Percentiles rank a stretch among this genome's conserved stretches.
Evolutionary conservation across 2,888 invertebrate genomes (phyloP).

Genomic region (Troides helena): DNA sequence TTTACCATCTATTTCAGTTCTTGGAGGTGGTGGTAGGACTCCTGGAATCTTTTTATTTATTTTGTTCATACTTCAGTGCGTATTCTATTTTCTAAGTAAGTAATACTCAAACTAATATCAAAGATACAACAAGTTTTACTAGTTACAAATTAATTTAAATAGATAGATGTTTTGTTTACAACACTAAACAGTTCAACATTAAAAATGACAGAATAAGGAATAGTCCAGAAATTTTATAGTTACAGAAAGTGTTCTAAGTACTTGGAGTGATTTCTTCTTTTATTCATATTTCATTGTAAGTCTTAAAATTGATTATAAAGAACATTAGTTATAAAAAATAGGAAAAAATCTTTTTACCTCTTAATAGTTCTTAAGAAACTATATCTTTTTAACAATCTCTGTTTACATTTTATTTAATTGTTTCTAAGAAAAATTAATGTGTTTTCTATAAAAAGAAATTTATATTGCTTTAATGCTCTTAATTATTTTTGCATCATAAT

Average conservation of each 20-base stretch:
- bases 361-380: no score
- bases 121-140: not conserved
- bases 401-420: no score
- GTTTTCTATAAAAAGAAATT: no score
- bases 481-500: not conserved
- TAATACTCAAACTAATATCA: not conserved
- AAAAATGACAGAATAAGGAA: not conserved
- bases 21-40: conserved; percentile 61
- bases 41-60: conserved; percentile 73
- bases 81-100: not conserved
- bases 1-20: conserved; percentile 77
- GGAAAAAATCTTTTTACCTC: no score
- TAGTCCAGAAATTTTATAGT: not conserved
- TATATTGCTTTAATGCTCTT: not conserved
- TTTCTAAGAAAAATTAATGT: no score
- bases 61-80: conserved; percentile 51
- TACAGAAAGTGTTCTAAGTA: no score
- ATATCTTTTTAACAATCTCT: no score
- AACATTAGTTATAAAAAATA: no score
- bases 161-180: not conserved
- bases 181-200: not conserved
- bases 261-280: no score
- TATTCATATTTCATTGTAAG: no score
- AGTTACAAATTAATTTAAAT: not conserved
- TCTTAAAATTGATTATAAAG: no score